Evolutionary conservation across 2,797 vertebrate genomes (phyloP).

Genomic region (Alca torda): DNA sequence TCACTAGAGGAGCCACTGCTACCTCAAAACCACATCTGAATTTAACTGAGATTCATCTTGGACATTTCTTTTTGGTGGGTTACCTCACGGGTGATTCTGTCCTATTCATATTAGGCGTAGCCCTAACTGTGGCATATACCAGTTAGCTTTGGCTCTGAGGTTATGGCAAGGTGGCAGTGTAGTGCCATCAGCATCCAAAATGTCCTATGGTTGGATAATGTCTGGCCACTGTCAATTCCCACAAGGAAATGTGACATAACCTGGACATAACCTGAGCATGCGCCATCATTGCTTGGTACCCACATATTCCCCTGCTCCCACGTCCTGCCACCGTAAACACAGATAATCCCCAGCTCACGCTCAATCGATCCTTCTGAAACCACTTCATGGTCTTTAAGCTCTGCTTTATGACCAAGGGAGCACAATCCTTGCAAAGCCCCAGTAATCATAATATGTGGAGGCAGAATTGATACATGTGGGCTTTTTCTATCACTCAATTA

Average conservation of each 20-base stretch:
- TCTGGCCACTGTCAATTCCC: not conserved
- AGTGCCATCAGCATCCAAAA: not conserved
- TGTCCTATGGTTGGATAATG: not conserved
- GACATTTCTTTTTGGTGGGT: not conserved
- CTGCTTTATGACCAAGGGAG: slow-evolving; percentile 58
- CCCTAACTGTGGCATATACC: not conserved
- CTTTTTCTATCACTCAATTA: slow-evolving; percentile 89
- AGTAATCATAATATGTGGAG: slow-evolving; percentile 62
- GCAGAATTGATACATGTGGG: slow-evolving; percentile 77
- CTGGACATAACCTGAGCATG: not conserved
- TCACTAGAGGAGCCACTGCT: not conserved
- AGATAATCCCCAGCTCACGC: slow-evolving; percentile 44
- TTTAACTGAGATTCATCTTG: not conserved
- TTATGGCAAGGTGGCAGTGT: not conserved
- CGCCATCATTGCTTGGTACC: not conserved
- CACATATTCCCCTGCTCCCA: not conserved
- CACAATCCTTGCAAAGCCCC: slow-evolving; percentile 58
- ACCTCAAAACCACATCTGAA: not conserved
- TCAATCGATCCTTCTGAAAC: slow-evolving; percentile 25
- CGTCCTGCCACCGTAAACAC: not conserved
- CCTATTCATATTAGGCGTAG: not conserved
- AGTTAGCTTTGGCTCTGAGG: not conserved
- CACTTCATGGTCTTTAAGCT: slow-evolving; percentile 39
- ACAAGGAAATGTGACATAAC: not conserved
- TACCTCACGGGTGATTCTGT: not conserved